phyloP scores from a whole-genome alignment of 2,797 vertebrate genomes.

The Ficedula albicollis region DNA sequence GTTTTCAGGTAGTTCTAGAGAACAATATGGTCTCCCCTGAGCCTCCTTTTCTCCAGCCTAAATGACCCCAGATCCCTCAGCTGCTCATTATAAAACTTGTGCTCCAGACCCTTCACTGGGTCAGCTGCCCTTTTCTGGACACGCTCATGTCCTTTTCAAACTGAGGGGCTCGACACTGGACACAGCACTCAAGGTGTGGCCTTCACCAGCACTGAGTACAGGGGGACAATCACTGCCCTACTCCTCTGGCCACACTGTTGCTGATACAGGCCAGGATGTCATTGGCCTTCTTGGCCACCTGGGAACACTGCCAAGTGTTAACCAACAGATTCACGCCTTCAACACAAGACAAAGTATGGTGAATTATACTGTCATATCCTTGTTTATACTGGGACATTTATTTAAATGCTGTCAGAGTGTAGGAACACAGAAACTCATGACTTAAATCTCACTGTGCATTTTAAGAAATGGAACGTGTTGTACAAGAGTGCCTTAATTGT shows the following conservation, averaged over 20 bases:
- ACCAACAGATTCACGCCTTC: neutral
- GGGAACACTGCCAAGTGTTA: neutral
- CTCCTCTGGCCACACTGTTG: neutral
- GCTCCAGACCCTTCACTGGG: neutral
- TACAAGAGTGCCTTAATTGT: neutral
- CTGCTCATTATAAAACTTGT: neutral
- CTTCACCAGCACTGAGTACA: neutral
- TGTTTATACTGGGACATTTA: neutral
- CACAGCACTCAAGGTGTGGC: neutral
- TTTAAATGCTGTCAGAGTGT: neutral
- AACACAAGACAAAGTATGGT: neutral
- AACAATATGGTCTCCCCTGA: neutral
- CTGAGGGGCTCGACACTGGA: no score
- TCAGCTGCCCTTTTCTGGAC: neutral
- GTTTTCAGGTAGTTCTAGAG: neutral
- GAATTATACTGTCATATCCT: neutral
- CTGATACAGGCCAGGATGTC: neutral
- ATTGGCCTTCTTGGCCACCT: rapidly evolving
- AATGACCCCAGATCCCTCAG: neutral
- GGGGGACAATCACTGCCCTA: no score
- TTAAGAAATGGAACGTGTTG: neutral
- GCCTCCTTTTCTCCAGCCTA: neutral
- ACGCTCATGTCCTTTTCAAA: neutral
- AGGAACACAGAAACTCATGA: neutral
- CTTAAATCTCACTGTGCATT: neutral